Evolutionary conservation across 2,797 vertebrate species (phyloP).

Genomic region (Hypotaenidia philippensis): DNA sequence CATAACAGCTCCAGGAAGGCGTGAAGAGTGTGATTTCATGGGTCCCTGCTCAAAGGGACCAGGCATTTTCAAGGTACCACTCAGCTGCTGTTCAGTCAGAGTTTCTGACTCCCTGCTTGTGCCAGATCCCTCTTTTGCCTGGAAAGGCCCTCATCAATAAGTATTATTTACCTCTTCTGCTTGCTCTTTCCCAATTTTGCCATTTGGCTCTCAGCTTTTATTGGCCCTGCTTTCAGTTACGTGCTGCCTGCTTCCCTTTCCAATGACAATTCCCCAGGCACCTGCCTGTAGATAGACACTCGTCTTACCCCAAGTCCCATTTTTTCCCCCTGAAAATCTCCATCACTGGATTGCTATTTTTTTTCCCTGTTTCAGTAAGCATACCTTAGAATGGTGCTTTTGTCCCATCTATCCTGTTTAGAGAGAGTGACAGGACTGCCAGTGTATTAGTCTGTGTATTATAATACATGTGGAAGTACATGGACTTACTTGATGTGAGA

Average conservation of each 20-base stretch:
- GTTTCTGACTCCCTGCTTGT: background rate
- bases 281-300: background rate
- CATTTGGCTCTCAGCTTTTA: background rate
- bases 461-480: background rate
- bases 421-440: background rate
- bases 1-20: background rate
- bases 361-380: background rate
- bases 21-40: background rate
- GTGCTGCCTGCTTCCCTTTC: background rate
- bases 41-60: background rate
- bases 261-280: background rate
- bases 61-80: background rate
- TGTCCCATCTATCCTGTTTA: background rate
- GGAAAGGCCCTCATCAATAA: background rate
- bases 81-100: background rate
- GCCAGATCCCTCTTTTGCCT: background rate
- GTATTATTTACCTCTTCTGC: background rate
- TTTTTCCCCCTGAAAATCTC: background rate
- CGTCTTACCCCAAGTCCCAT: background rate
- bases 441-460: background rate
- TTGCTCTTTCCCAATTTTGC: background rate
- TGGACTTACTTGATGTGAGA: background rate
- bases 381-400: background rate
- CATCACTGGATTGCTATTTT: background rate
- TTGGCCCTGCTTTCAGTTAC: background rate